phyloP scores from a whole-genome alignment of 1,140 invertebrate species.

The Armadillidium nasatum region DNA sequence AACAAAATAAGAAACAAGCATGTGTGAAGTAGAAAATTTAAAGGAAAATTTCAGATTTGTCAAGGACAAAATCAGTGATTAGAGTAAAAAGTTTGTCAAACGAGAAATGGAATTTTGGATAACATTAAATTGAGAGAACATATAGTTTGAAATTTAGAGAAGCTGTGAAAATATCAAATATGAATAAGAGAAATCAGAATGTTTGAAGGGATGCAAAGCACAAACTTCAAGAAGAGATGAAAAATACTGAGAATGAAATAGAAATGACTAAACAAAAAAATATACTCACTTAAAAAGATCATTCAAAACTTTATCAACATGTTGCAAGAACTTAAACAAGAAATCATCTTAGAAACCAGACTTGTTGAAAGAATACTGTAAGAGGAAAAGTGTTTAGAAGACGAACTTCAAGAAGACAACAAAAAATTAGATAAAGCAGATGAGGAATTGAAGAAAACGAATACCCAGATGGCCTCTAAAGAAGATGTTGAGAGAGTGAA shows the following conservation, averaged over 20 bases:
- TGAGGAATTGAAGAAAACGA: background rate
- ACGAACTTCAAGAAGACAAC: background rate
- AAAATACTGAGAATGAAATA: background rate
- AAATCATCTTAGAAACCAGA: background rate
- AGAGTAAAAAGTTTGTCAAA: background rate
- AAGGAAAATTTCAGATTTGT: background rate
- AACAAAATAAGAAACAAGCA: background rate
- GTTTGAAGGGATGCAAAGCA: background rate
- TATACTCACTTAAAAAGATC: background rate
- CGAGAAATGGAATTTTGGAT: background rate
- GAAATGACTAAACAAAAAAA: background rate
- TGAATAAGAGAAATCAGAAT: background rate
- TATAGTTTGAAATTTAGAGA: background rate
- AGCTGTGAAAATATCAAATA: background rate
- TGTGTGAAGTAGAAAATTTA: background rate
- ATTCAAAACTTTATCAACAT: background rate
- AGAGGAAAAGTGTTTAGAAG: background rate
- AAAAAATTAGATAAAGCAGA: background rate
- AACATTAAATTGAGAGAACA: background rate
- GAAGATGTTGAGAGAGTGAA: background rate
- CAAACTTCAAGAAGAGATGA: background rate
- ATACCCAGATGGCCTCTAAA: background rate
- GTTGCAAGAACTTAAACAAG: slow-evolving; percentile 1
- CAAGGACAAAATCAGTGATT: background rate
- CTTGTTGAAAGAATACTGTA: background rate